Percentiles rank a stretch among this genome's conserved stretches.
Evolutionary conservation across 30 jellyfish, hydroid and myxozoan species (phyloP).

Genomic region (Aurelia aurita): DNA sequence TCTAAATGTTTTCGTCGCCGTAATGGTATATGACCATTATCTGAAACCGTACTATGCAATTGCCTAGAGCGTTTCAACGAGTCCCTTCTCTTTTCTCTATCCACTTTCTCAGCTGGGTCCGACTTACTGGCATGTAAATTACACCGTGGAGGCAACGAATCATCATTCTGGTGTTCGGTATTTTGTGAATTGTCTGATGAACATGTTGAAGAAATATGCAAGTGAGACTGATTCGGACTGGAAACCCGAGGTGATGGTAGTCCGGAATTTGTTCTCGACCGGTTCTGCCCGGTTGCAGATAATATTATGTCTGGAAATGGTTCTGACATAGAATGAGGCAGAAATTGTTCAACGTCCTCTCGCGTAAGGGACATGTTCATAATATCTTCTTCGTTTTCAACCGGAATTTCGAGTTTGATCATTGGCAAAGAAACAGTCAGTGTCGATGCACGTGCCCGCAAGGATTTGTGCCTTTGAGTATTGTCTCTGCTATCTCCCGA

Average conservation of each 20-base stretch:
- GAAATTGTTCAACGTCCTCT: conserved; percentile 56
- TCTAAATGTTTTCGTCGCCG: conserved; percentile 31
- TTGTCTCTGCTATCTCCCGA: neutral
- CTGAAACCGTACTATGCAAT: conserved; percentile 44
- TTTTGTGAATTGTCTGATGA: neutral
- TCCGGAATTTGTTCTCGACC: conserved; percentile 36
- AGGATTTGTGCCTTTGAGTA: conserved; percentile 4
- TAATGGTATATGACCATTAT: conserved; percentile 25
- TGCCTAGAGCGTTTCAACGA: conserved; percentile 43
- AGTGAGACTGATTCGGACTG: too few species aligned
- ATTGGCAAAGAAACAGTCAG: conserved; percentile 92
- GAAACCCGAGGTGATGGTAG: neutral
- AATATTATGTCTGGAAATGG: conserved; percentile 72
- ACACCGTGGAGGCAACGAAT: neutral
- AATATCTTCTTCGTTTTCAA: conserved; percentile 71
- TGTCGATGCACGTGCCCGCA: conserved; percentile 70
- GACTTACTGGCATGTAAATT: conserved; percentile 7
- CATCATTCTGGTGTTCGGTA: neutral
- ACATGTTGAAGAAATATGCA: neutral
- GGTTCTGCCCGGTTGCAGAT: conserved; percentile 52
- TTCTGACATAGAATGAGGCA: conserved; percentile 52
- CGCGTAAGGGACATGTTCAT: conserved; percentile 56
- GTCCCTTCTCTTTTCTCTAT: conserved; percentile 36
- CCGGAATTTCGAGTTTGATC: conserved; percentile 95
- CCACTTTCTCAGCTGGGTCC: conserved; percentile 18